Conservation (phyloP, 2,113 vertebrate species). For the Chaenocephalus aceratus region DNA sequence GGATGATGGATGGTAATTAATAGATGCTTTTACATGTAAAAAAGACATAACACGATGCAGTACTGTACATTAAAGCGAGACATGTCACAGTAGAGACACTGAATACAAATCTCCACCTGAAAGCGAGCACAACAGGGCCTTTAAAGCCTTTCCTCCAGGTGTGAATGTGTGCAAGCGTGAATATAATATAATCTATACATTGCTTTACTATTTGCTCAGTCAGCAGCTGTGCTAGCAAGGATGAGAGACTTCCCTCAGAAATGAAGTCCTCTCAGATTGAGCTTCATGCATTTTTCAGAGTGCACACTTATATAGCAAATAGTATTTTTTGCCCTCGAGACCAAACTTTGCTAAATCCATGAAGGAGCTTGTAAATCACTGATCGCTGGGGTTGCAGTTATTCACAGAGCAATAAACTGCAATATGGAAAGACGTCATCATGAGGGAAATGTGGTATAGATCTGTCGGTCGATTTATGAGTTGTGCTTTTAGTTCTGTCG, state of each 20-base stretch:
- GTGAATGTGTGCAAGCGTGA: not conserved
- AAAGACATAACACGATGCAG: too few species aligned
- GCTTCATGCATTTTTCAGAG: conserved; percentile 57
- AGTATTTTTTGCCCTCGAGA: conserved; percentile 39
- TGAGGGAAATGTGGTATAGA: not conserved
- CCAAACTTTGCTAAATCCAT: conserved; percentile 46
- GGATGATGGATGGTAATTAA: too few species aligned
- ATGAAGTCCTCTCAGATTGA: conserved; percentile 5
- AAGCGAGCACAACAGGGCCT: too few species aligned
- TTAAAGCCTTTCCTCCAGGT: not conserved
- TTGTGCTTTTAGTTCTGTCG: too few species aligned
- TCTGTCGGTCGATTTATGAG: not conserved
- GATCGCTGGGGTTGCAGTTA: conserved; percentile 16
- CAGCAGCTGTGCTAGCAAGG: not conserved
- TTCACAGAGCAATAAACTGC: conserved; percentile 8
- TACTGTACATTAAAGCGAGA: too few species aligned
- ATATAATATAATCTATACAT: not conserved
- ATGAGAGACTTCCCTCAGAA: conserved; percentile 2
- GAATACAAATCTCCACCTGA: too few species aligned
- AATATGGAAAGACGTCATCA: not conserved
- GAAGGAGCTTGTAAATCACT: conserved; percentile 34
- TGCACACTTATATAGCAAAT: conserved; percentile 41
- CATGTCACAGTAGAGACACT: too few species aligned
- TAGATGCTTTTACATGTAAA: too few species aligned
- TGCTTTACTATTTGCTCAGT: conserved; percentile 33